These are phyloP conservation scores for Nasonia vitripennis DNA, from an alignment of 1,140 invertebrate species.

Conservation along the genomic window DNA sequence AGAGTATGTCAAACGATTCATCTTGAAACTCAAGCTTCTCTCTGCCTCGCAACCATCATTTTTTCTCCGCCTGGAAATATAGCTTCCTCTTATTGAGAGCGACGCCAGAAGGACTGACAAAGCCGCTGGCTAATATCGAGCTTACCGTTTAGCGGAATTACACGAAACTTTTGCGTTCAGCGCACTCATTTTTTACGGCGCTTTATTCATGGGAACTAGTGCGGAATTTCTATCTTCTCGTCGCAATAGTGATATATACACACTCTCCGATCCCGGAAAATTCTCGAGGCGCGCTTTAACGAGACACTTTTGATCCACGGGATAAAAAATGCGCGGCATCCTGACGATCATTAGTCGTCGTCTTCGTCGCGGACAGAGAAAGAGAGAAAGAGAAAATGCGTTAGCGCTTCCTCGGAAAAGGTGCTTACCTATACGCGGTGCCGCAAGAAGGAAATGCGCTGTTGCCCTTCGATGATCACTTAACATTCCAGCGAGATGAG, in stretches of 20 bases:
- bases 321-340: not conserved
- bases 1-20: not conserved
- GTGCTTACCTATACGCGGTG: not conserved
- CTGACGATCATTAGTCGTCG: not conserved
- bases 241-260: not conserved
- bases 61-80: not conserved
- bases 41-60: not conserved
- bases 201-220: constrained; percentile 3
- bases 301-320: constrained; percentile 29
- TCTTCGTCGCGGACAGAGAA: not conserved
- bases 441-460: not conserved
- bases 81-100: too few relatives aligned
- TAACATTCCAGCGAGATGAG: constrained; percentile 37
- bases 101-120: not conserved
- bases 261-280: not conserved
- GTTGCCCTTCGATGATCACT: constrained; percentile 17
- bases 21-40: constrained; percentile 10
- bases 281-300: constrained; percentile 4
- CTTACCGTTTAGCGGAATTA: constrained; percentile 22
- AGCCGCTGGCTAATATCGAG: not conserved
- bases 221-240: constrained; percentile 2
- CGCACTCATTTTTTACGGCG: not conserved
- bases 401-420: constrained; percentile 12
- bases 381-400: not conserved
- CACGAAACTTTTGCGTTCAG: not conserved